Percentiles rank a stretch among this genome's conserved stretches.
Conservation (phyloP, 2,797 vertebrate genomes). For the Propithecus deckenii region DNA sequence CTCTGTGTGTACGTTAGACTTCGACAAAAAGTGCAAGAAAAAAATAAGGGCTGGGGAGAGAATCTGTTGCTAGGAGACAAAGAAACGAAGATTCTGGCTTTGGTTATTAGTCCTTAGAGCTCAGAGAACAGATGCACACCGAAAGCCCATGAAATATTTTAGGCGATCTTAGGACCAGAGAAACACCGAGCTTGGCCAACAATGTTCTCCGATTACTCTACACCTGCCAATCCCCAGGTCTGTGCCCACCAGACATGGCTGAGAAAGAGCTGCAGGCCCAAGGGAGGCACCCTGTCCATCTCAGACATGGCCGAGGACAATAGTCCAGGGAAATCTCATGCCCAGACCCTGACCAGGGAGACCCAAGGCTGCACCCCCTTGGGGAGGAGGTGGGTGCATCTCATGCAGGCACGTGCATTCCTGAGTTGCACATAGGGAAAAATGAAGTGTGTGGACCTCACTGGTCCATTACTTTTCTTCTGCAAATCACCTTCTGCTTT, state of each 20-base stretch:
- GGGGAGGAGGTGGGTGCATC: background rate
- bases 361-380: too few species aligned
- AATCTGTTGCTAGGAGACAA: constrained; percentile 71
- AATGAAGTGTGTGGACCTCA: rapidly evolving
- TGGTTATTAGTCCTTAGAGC: background rate
- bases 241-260: background rate
- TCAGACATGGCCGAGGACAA: background rate
- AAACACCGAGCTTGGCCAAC: background rate
- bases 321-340: background rate
- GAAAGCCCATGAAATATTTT: background rate
- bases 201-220: background rate
- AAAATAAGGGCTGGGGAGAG: background rate
- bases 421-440: background rate
- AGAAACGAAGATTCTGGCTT: constrained; percentile 44
- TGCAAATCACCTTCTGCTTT: background rate
- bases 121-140: background rate
- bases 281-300: background rate
- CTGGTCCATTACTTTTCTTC: background rate
- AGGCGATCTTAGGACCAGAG: background rate
- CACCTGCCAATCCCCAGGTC: too few species aligned
- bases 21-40: constrained; percentile 51
- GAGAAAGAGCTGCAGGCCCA: background rate
- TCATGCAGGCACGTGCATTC: background rate
- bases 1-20: constrained; percentile 9
- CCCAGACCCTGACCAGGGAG: background rate